Evolutionary conservation across 2,888 invertebrate genomes (phyloP).

Genomic region (Drosophila melanosoma): DNA sequence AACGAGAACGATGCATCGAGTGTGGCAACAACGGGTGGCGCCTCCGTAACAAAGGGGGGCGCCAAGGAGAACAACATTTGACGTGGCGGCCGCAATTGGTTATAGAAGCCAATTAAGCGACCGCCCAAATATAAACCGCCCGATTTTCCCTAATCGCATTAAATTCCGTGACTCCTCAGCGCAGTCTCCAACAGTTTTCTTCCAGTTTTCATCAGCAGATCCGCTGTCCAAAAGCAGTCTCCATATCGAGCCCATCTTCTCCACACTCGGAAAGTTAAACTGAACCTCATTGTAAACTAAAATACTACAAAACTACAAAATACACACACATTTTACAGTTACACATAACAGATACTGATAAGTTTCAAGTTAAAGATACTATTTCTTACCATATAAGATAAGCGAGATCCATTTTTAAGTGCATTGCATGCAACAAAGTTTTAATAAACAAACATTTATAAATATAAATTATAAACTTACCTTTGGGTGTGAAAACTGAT

Average conservation of each 20-base stretch:
- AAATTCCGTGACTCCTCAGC: neutral
- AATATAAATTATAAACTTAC: conserved; percentile 15
- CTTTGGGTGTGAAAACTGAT: neutral
- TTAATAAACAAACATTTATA: conserved; percentile 44
- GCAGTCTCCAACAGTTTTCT: neutral
- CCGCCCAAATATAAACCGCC: conserved; percentile 82
- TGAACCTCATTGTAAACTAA: conserved; percentile 2
- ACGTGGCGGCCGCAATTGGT: conserved; percentile 84
- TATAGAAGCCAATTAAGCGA: conserved; percentile 84
- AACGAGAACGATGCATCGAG: conserved; percentile 53
- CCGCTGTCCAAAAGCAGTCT: neutral
- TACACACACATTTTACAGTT: neutral
- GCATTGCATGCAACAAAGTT: conserved; percentile 13
- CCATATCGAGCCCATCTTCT: neutral
- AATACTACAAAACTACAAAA: neutral
- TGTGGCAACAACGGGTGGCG: conserved; percentile 39
- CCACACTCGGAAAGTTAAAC: neutral
- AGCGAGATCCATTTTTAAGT: conserved; percentile 15
- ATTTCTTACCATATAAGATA: conserved; percentile 18
- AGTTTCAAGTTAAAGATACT: neutral
- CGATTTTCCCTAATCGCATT: conserved; percentile 68
- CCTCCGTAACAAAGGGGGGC: conserved; percentile 70
- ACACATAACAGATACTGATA: neutral
- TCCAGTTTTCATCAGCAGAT: neutral
- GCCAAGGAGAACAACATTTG: conserved; percentile 84